Conservation (phyloP, 2,888 invertebrate species). For the Thumatha senex region DNA sequence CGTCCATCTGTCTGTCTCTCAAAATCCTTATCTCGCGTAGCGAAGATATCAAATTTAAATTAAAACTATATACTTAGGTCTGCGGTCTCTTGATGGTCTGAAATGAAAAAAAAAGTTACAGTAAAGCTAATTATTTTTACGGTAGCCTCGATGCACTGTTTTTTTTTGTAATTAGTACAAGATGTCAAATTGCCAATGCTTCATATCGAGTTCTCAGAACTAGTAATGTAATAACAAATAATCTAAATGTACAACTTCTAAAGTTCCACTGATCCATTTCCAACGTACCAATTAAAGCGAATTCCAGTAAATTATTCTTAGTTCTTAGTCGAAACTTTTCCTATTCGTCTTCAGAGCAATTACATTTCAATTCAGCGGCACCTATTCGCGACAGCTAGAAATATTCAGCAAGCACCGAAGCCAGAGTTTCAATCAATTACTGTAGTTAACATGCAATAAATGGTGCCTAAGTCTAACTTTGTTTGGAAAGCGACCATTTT, state of each 20-base stretch:
- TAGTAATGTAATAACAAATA: not conserved
- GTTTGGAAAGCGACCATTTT: slow-evolving; percentile 63
- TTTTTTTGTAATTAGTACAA: too few relatives aligned
- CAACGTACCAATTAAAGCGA: slow-evolving; percentile 31
- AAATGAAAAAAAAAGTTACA: too few relatives aligned
- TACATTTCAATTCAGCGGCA: slow-evolving; percentile 36
- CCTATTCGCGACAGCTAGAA: slow-evolving; percentile 39
- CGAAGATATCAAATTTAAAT: too few relatives aligned
- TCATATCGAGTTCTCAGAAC: too few relatives aligned
- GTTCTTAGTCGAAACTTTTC: slow-evolving; percentile 37
- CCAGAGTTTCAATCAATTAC: slow-evolving; percentile 70
- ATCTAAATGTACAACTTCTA: slow-evolving; percentile 7
- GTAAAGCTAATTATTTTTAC: too few relatives aligned
- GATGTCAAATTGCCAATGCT: too few relatives aligned
- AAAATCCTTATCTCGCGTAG: too few relatives aligned
- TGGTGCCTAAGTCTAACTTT: slow-evolving; percentile 66
- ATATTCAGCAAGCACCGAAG: slow-evolving; percentile 52
- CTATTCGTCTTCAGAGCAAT: slow-evolving; percentile 43
- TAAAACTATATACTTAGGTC: too few relatives aligned
- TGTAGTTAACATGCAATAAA: slow-evolving; percentile 77
- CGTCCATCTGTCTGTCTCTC: too few relatives aligned
- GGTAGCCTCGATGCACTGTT: too few relatives aligned
- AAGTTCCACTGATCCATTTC: slow-evolving; percentile 10
- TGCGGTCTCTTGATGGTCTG: too few relatives aligned
- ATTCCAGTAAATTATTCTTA: slow-evolving; percentile 16